Percentiles rank a stretch among this genome's conserved stretches.
Evolutionary conservation across 1,140 invertebrate genomes (phyloP).

Genomic region (Camponotus pennsylvanicus): DNA sequence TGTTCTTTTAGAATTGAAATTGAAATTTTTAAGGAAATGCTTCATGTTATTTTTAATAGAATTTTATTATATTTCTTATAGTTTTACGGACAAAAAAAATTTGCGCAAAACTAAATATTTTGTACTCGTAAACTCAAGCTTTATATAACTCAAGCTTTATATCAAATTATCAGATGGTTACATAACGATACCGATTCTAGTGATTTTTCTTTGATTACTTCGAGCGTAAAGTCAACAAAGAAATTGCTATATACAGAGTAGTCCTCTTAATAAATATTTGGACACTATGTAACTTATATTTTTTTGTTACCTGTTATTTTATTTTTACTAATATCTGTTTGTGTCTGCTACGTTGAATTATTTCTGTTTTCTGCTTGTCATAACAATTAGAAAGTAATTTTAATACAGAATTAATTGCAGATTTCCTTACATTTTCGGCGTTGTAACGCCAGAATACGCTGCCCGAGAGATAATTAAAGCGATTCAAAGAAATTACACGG

Average conservation of each 20-base stretch:
- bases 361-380: background rate
- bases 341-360: background rate
- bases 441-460: conserved; percentile 74
- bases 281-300: background rate
- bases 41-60: background rate
- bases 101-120: background rate
- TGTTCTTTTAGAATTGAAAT: background rate
- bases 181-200: background rate
- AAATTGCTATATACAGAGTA: background rate
- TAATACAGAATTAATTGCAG: conserved; percentile 58
- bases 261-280: background rate
- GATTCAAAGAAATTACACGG: conserved; percentile 78
- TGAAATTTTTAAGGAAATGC: background rate
- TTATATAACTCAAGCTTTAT: background rate
- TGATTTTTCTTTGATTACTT: background rate
- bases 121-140: background rate
- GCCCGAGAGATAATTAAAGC: conserved; percentile 78
- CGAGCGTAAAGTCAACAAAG: background rate
- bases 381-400: background rate
- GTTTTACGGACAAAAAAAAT: background rate
- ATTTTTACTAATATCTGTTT: background rate
- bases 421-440: conserved; percentile 78
- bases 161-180: background rate
- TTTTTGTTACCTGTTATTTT: background rate
- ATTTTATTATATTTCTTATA: background rate